Percentiles rank a stretch among this genome's conserved stretches.
These are phyloP conservation scores for Drosophila baimaii DNA, from an alignment of 1,140 invertebrate species.

Conservation along the genomic window DNA sequence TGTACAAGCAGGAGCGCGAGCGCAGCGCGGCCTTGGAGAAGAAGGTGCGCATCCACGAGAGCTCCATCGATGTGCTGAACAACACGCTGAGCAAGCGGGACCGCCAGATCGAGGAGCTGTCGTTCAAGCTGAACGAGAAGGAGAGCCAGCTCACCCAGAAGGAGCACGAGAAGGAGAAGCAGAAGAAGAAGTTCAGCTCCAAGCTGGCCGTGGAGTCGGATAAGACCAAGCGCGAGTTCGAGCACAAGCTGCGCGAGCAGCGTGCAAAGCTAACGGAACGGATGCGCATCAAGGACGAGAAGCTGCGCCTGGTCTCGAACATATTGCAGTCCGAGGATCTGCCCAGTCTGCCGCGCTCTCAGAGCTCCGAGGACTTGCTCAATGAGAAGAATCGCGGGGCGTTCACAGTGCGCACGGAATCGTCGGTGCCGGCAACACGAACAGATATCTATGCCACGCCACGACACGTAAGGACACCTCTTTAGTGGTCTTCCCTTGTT, in stretches of 20 bases:
- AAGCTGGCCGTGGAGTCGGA: constrained; percentile 90
- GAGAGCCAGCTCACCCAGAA: constrained; percentile 89
- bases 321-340: constrained; percentile 83
- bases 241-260: constrained; percentile 88
- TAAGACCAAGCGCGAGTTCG: constrained; percentile 88
- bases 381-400: constrained; percentile 60
- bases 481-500: fast-evolving
- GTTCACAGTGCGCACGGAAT: constrained; percentile 62
- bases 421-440: constrained; percentile 55
- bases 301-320: constrained; percentile 83
- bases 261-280: constrained; percentile 87
- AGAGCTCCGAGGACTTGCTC: constrained; percentile 73
- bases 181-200: constrained; percentile 89
- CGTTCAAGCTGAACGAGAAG: constrained; percentile 87
- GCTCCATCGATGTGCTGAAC: constrained; percentile 85
- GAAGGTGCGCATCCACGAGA: constrained; percentile 86
- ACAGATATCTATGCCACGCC: constrained; percentile 73
- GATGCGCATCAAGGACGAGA: constrained; percentile 86
- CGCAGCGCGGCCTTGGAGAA: constrained; percentile 85
- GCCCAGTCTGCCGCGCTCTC: constrained; percentile 67
- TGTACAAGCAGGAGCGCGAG: constrained; percentile 87
- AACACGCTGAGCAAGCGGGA: constrained; percentile 85
- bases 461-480: constrained; percentile 55
- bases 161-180: constrained; percentile 90
- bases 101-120: constrained; percentile 71